A percentile compares a stretch with the other conserved stretches of the same genome.
phyloP scores from a whole-genome alignment of 2,113 vertebrate genomes.

The Thalassarche chlororhynchos region DNA sequence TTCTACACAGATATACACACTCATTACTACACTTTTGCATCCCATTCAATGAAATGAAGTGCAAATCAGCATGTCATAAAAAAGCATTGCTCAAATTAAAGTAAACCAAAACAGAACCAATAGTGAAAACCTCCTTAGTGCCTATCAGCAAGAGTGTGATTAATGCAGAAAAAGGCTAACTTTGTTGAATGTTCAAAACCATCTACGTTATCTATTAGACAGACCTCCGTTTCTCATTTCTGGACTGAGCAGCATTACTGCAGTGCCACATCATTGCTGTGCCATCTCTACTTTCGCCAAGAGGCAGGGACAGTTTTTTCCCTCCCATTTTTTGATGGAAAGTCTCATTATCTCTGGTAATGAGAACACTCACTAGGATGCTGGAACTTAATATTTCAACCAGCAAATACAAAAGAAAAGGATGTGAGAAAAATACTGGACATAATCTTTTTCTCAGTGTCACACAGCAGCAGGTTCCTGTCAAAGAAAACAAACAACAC shows the following conservation, averaged over 20 bases:
- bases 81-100: background rate
- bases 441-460: background rate
- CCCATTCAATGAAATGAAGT: background rate
- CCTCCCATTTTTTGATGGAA: background rate
- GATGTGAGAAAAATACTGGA: background rate
- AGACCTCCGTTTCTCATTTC: background rate
- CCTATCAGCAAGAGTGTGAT: background rate
- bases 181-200: background rate
- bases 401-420: background rate
- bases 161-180: background rate
- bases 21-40: background rate
- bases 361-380: background rate
- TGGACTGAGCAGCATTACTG: background rate
- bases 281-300: background rate
- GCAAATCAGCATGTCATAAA: background rate
- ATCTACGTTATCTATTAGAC: background rate
- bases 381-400: background rate
- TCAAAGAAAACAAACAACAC: background rate
- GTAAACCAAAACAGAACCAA: background rate
- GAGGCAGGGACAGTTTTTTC: background rate
- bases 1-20: fast-evolving
- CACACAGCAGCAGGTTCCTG: background rate
- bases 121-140: background rate
- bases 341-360: background rate
- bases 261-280: background rate